Conservation (phyloP, 2,113 vertebrate genomes). For the Mirza zaza region DNA sequence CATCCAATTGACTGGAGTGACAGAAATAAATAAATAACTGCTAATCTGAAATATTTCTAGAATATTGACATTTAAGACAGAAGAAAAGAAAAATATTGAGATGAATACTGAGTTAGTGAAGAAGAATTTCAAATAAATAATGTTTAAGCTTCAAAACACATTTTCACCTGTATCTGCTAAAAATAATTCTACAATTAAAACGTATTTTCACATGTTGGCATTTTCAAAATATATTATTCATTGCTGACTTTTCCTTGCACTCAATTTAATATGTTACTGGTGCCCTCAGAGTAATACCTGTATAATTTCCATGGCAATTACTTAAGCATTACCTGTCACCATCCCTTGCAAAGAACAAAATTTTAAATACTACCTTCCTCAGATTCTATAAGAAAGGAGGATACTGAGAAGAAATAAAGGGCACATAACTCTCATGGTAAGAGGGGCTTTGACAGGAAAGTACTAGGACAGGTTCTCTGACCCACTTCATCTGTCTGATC, state of each 20-base stretch:
- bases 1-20: background rate
- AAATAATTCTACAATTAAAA: slow-evolving; percentile 37
- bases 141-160: background rate
- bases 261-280: background rate
- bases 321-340: background rate
- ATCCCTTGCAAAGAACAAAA: background rate
- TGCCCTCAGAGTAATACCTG: background rate
- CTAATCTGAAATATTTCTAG: slow-evolving; percentile 17
- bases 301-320: background rate
- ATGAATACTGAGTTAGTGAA: background rate
- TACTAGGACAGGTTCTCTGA: background rate
- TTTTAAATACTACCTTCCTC: background rate
- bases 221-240: slow-evolving; percentile 51
- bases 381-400: background rate
- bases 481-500: background rate
- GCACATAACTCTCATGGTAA: background rate
- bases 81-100: background rate
- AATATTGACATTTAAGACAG: background rate
- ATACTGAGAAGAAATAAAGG: background rate
- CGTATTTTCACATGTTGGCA: background rate
- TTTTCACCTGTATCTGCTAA: background rate
- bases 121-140: slow-evolving; percentile 11
- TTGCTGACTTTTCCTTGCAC: slow-evolving; percentile 3
- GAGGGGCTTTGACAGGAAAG: background rate
- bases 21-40: background rate